These are phyloP conservation scores for Papilio dardanus DNA, from an alignment of 1,140 invertebrate genomes.

Conservation along the genomic window DNA sequence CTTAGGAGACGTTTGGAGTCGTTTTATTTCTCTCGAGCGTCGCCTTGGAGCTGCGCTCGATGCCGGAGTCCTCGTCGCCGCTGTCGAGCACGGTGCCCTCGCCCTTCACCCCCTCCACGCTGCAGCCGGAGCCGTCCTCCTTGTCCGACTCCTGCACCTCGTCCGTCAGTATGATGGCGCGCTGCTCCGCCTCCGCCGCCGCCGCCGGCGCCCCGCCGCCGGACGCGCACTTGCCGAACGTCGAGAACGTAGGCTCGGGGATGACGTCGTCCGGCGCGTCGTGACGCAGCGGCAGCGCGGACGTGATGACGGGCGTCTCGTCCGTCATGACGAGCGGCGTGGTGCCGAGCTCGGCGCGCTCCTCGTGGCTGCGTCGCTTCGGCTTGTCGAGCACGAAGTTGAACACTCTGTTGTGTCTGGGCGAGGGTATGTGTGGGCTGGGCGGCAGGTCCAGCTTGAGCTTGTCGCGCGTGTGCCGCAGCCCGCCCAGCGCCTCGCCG, in stretches of 20 bases:
- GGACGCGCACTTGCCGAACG: conserved; percentile 65
- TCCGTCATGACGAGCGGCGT: conserved; percentile 66
- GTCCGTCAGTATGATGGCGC: conserved; percentile 62
- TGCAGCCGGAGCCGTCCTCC: conserved; percentile 47
- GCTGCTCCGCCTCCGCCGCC: conserved; percentile 51
- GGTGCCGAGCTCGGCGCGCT: conserved; percentile 38
- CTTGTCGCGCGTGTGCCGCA: conserved; percentile 88
- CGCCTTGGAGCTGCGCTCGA: conserved; percentile 82
- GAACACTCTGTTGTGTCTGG: conserved; percentile 68
- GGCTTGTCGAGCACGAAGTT: conserved; percentile 72
- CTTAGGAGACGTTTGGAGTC: conserved; percentile 62
- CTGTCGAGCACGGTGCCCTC: conserved; percentile 84
- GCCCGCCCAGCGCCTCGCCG: conserved; percentile 84
- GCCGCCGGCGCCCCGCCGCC: conserved; percentile 41
- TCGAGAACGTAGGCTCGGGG: conserved; percentile 72
- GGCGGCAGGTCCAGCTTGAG: conserved; percentile 88
- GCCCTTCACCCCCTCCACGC: conserved; percentile 76
- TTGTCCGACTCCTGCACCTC: conserved; percentile 51
- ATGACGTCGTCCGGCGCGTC: conserved; percentile 50
- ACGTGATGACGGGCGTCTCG: conserved; percentile 57
- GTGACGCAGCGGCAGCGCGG: conserved; percentile 49
- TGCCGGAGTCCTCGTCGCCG: conserved; percentile 84
- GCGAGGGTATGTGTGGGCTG: conserved; percentile 74
- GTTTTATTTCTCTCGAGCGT: conserved; percentile 81
- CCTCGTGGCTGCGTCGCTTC: conserved; percentile 49